Percentiles rank a stretch among this genome's conserved stretches.
Evolutionary conservation across 1,140 invertebrate genomes (phyloP).

Genomic region (Spodoptera litura): DNA sequence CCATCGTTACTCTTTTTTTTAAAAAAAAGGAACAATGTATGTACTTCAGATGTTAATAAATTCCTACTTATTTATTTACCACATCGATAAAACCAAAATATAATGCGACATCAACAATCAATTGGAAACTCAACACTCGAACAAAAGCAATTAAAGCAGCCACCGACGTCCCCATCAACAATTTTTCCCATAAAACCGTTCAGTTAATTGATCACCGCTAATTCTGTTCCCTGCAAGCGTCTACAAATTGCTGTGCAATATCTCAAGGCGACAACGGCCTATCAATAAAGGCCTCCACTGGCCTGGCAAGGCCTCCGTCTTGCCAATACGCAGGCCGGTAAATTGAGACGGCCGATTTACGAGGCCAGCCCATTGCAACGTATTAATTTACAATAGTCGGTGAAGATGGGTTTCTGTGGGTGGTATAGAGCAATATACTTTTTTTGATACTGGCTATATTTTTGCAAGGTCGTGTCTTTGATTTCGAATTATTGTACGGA

Average conservation of each 20-base stretch:
- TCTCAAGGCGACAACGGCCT: slow-evolving; percentile 79
- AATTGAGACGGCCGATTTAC: slow-evolving; percentile 78
- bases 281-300: slow-evolving; percentile 70
- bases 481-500: too few species aligned
- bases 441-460: too few species aligned
- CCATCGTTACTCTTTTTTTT: too few species aligned
- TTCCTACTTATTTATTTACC: too few species aligned
- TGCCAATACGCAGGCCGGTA: slow-evolving; percentile 58
- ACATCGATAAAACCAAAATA: too few species aligned
- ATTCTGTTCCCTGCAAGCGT: slow-evolving; percentile 56
- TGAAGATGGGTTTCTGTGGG: background rate
- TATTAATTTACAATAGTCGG: slow-evolving; percentile 33
- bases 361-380: slow-evolving; percentile 41
- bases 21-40: too few species aligned
- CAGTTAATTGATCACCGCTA: slow-evolving; percentile 73
- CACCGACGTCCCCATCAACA: background rate
- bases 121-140: too few species aligned
- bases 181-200: slow-evolving; percentile 12
- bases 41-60: too few species aligned
- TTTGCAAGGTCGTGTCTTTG: too few species aligned
- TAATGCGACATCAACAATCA: too few species aligned
- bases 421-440: background rate
- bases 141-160: slow-evolving; percentile 11
- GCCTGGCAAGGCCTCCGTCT: slow-evolving; percentile 46
- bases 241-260: slow-evolving; percentile 73